phyloP scores from a whole-genome alignment of 2,888 invertebrate species.

The Andricus quercusramuli region DNA sequence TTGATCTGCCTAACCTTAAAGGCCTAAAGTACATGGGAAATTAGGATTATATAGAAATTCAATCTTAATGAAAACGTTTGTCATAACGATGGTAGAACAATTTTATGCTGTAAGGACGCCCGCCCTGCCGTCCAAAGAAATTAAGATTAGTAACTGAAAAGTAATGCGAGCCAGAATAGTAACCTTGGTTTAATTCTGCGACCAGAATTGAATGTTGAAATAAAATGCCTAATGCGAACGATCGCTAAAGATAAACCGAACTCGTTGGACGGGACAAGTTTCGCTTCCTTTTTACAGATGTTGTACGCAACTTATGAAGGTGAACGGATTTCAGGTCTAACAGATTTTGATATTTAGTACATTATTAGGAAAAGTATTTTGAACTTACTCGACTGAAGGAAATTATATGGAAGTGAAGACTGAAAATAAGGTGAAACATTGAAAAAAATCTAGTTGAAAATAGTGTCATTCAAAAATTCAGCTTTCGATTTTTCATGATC shows the following conservation, averaged over 20 bases:
- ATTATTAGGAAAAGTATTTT: neutral
- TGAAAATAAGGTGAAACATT: neutral
- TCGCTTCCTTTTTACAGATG: conserved; percentile 31
- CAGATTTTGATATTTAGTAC: neutral
- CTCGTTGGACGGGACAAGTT: conserved; percentile 38
- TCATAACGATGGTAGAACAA: neutral
- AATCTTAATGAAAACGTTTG: neutral
- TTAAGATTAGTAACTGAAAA: neutral
- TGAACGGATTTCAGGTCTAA: neutral
- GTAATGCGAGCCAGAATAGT: neutral
- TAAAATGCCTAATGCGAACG: conserved; percentile 32
- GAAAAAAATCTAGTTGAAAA: too few relatives aligned
- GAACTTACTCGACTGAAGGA: neutral
- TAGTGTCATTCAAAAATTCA: too few relatives aligned
- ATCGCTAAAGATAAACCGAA: conserved; percentile 24
- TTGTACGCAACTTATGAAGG: neutral
- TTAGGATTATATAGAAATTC: too few relatives aligned
- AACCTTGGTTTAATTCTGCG: conserved; percentile 7
- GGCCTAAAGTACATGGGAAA: too few relatives aligned
- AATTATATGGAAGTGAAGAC: neutral
- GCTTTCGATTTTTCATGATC: too few relatives aligned
- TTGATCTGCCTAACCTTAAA: too few relatives aligned
- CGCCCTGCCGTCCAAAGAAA: neutral
- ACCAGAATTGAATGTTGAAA: conserved; percentile 25
- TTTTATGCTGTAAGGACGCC: neutral